Base-by-base conservation (phyloP, 2,113 vertebrate genomes). In the Tachysurus vachellii region DNA sequence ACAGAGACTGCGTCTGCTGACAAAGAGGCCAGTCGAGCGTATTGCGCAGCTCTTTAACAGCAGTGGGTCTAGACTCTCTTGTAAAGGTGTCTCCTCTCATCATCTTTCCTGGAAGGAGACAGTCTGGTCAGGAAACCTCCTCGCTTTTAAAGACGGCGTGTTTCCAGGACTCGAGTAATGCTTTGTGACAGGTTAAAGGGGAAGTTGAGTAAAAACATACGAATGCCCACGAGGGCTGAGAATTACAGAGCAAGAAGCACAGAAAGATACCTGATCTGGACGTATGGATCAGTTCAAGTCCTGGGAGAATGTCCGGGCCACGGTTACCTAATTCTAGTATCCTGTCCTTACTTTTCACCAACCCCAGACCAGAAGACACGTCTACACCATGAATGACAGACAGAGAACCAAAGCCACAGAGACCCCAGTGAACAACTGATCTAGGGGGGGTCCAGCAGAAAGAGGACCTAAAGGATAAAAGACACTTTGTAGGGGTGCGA, bases 401-500 rank as follows among this genome's bases (percentile, higher is more conserved):
- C 94, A 91, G 91, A 93, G 91, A 92, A 92, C 9, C 81, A 57
- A 94, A 94, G 94, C 94, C 95, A 94, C 93, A 92, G 91, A 89
- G 92, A 93, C 94, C 92, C 92, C 81, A 92, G 93, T 93, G 94
- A 92, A 93, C 92, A 89, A 88, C 91, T 88, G 90, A 92, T 90
- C 91, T 89, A 91, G 68, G 95, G 96, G 80, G 85, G 93, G 93
- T 95, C 93, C 94, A 95, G 96, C 95, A 93, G 94, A 95, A 92
- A 95, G 95, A 91, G 76, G 94, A 95, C 92, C 95, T 93, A 89
- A 70, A 92, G 95, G 95, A 98, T 97, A 97, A 98, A 98, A 98
- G 97, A 95, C 95, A 96, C 96, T 97, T 96, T 98, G 97, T 98
- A 96, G 94, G 94, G 95, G 95, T 95, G 94, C 88, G 93, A 96